Evolutionary conservation across 2,113 vertebrate species (phyloP), one percentile per base, ranked within the genome.

Genomic region (Centropus unirufus): DNA sequence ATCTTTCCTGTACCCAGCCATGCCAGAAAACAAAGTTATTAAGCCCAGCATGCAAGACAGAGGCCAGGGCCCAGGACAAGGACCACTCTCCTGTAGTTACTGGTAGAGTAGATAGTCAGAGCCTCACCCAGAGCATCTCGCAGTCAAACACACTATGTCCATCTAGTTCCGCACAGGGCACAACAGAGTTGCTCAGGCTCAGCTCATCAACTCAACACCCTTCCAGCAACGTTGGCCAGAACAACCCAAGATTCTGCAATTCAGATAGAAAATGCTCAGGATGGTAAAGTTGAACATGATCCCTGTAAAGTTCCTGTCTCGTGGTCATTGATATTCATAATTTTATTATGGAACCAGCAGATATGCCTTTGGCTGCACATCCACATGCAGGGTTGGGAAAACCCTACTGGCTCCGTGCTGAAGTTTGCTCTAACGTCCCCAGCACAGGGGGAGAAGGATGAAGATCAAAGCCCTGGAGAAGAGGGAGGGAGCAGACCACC

Each of bases 331-430:
- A 14, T 8, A 26, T 2, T 42, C 34, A 12, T 8, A 4, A 1
- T 26, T 61, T 66, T 10, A 11, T 64, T 32, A 24, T 4, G 20
- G 44, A 23, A 12, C 29, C 3, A 55, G 34, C 58, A 17, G 13
- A 5, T 0, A 0, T 16, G 15, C 12, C 55, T 8, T 40, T 70
- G 42, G 5, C 17, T 52, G 15, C 0, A 0, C 27, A 15, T 27
- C 29, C 42, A 57, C 4, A 3, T 2, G 8, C 26, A n/a, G 34
- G 24, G 20, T 0, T 49, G 46, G 54, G 30, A 13, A 44, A 11
- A 34, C 52, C 32, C 36, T 92, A 29, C 29, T 63, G 32, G 30
- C 57, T 51, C 15, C 59, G 47, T 18, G 1, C 13, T 9, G 32
- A 76, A 21, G 4, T 52, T 54, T 62, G 20, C 52, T 85, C 58